Conservation (phyloP, 2,797 vertebrate genomes). For the Carduelis carduelis region DNA sequence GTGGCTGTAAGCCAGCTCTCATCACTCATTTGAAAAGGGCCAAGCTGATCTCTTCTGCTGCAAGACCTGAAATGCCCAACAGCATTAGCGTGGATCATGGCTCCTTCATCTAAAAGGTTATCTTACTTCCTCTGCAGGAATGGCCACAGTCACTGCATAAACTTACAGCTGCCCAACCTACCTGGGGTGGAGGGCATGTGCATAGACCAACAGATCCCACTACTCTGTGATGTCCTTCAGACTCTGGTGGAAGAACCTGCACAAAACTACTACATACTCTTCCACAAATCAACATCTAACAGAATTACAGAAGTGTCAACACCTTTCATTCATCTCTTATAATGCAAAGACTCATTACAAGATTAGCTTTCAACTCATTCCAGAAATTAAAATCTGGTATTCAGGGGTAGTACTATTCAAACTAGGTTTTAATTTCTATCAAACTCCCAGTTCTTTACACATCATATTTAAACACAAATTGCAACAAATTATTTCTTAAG, state of each 20-base stretch:
- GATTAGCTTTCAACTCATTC: not conserved
- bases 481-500: not conserved
- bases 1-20: constrained; percentile 84
- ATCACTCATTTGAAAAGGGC: constrained; percentile 85
- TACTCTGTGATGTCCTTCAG: not conserved
- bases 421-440: not conserved
- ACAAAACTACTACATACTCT: not conserved
- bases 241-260: not conserved
- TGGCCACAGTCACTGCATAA: too few relatives aligned
- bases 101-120: not conserved
- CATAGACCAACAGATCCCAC: not conserved
- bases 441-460: not conserved
- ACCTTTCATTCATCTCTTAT: not conserved
- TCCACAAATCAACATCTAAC: not conserved
- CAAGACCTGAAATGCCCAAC: constrained; percentile 80
- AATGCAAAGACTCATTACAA: not conserved
- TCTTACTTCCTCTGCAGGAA: not conserved
- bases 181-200: fast-evolving
- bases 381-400: not conserved
- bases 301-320: not conserved
- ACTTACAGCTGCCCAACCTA: not conserved
- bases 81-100: fast-evolving
- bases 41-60: constrained; percentile 85
- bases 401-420: not conserved
- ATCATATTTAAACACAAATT: not conserved